phyloP scores from a whole-genome alignment of 1,140 invertebrate species.

The Solenopsis fugax region DNA sequence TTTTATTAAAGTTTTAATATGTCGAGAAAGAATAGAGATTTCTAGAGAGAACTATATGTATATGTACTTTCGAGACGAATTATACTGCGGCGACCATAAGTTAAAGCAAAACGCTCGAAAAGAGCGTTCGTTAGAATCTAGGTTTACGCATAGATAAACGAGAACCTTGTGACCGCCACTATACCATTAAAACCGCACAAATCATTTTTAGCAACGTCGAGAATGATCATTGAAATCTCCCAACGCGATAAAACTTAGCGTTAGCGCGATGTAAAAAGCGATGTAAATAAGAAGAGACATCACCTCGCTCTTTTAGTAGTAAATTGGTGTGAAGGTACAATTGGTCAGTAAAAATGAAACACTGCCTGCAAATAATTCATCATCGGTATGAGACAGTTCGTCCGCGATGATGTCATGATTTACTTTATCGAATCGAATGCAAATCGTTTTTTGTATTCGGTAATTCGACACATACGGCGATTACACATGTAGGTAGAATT shows the following conservation, averaged over 20 bases:
- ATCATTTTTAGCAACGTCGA: not conserved
- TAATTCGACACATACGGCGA: conserved; percentile 46
- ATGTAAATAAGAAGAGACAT: conserved; percentile 22
- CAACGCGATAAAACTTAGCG: conserved; percentile 28
- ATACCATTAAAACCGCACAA: conserved; percentile 19
- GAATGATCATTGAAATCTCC: conserved; percentile 14
- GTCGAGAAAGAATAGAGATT: not conserved
- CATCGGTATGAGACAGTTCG: conserved; percentile 26
- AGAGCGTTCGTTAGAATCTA: no score
- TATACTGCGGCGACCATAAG: not conserved
- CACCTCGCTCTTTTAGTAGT: conserved; percentile 26
- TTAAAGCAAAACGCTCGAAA: no score
- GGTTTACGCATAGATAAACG: no score
- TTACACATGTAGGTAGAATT: conserved; percentile 41
- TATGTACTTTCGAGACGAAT: conserved; percentile 30
- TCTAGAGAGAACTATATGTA: not conserved
- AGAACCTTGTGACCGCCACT: no score
- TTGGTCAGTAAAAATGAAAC: conserved; percentile 58
- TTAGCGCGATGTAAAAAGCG: conserved; percentile 8
- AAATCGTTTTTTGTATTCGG: conserved; percentile 67
- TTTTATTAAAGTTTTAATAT: conserved; percentile 1
- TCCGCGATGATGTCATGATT: conserved; percentile 25
- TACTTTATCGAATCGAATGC: conserved; percentile 59
- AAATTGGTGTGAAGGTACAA: conserved; percentile 14
- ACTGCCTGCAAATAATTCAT: conserved; percentile 65